These are phyloP conservation scores for Oenanthe oenanthe DNA, from an alignment of 2,113 vertebrate species.

Conservation along the genomic window DNA sequence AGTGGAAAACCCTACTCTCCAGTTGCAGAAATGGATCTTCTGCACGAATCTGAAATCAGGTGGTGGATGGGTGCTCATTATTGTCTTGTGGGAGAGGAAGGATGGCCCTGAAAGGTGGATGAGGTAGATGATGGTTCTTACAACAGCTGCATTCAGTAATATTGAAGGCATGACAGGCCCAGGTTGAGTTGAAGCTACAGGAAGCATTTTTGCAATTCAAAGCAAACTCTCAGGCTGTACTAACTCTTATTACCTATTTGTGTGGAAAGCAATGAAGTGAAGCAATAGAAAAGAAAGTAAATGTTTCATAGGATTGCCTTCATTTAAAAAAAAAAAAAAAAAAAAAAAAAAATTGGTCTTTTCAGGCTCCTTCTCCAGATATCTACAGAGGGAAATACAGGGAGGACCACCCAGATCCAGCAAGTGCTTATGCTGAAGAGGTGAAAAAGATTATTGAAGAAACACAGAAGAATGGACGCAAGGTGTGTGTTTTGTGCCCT, in stretches of 20 bases:
- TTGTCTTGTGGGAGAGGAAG: not conserved
- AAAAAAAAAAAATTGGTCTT: not conserved
- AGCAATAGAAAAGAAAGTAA: not conserved
- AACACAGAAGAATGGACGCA: conserved; percentile 78
- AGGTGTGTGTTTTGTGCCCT: conserved; percentile 77
- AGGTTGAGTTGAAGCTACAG: not conserved
- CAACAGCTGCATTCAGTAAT: not conserved
- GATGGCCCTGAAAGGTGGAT: not conserved
- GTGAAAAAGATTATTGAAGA: conserved; percentile 87
- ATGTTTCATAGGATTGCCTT: not conserved
- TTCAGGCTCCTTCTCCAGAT: conserved; percentile 91
- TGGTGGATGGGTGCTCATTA: not conserved
- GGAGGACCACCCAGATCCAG: conserved; percentile 85
- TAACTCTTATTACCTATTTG: not conserved
- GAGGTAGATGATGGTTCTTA: not conserved
- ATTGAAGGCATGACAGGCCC: not conserved
- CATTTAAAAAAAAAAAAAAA: too few relatives aligned
- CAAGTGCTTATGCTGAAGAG: conserved; percentile 88
- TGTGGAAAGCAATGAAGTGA: not conserved
- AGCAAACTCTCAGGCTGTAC: not conserved
- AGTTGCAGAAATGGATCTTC: not conserved
- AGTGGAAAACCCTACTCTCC: not conserved
- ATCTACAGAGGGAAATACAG: conserved; percentile 93
- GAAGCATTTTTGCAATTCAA: not conserved
- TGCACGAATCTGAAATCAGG: not conserved